Evolutionary conservation across 2,797 vertebrate genomes (phyloP).

Genomic region (Petrocephalus schoutedeni): DNA sequence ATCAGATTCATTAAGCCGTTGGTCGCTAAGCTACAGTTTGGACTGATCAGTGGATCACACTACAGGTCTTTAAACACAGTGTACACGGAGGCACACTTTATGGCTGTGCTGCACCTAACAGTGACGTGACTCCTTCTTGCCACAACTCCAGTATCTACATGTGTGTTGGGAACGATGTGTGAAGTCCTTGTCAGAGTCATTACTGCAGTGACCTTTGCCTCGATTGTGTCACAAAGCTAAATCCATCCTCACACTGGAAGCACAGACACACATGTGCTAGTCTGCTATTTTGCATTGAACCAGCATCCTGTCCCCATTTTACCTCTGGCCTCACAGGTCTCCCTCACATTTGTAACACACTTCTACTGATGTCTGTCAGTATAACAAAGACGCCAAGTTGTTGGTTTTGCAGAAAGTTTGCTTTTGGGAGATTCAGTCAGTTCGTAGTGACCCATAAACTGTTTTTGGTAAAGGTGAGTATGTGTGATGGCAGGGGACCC

Average conservation of each 20-base stretch:
- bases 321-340: neutral
- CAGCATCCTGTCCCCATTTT: neutral
- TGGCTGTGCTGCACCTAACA: neutral
- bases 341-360: neutral
- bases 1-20: neutral
- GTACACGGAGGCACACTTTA: neutral
- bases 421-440: neutral
- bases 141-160: neutral
- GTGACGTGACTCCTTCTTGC: neutral
- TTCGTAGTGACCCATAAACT: neutral
- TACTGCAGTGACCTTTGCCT: neutral
- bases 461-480: neutral
- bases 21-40: neutral
- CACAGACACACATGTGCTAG: neutral
- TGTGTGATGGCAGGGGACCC: neutral
- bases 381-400: neutral
- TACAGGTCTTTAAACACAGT: neutral
- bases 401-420: neutral
- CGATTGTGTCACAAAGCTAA: neutral
- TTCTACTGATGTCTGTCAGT: neutral
- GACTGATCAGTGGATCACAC: neutral
- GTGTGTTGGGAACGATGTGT: neutral
- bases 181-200: neutral
- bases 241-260: neutral
- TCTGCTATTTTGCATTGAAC: neutral